Evolutionary conservation across 2,113 vertebrate genomes (phyloP), one percentile per base, ranked within the genome.

Genomic region (Spea bombifrons): DNA sequence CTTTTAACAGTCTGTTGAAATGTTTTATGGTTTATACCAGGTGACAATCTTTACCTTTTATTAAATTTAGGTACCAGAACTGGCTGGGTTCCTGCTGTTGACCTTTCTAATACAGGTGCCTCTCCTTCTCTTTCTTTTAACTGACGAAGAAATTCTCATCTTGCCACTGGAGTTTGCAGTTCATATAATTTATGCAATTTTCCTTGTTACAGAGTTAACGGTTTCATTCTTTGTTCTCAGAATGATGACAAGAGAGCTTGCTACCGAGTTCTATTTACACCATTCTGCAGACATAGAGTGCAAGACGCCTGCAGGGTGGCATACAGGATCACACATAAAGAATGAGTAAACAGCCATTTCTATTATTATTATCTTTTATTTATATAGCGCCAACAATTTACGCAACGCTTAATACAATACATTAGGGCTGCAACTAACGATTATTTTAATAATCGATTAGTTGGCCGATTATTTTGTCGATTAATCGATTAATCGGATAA

Each of bases 1-100:
- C 50, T 52, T 6, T 6, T 10, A 52, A 5, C 5, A 10, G 50
- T 52, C 50, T 52, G 1, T 52, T 52, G 50, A 52, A 7, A 52
- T 52, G 9, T 52, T 10, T 52, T 6, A 52, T 52, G 50, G 6
- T 52, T 52, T 52, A 52, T 52, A 10, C 6, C 6, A 6, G 50
- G 50, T 10, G 1, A 6, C 50, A 7, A 52, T 52, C 6, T 65
- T 64, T 64, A 8, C 4, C 47, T 70, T 81, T 76, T 82, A 71
- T 83, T 64, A 59, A 44, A 30, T 12, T 0, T 82, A 96, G 94
- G 91, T 94, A 48, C 94, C 94, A 0, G 92, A 94, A 80, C 87
- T 96, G 66, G 92, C 94, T 0, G 93, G 92, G 43, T 96, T 95
- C 88, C 91, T 94, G 84, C 88, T 96, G 15, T 86, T 95, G 69